Evolutionary conservation across 2,888 invertebrate genomes (phyloP).

Genomic region (Hypselothyrea guttata): DNA sequence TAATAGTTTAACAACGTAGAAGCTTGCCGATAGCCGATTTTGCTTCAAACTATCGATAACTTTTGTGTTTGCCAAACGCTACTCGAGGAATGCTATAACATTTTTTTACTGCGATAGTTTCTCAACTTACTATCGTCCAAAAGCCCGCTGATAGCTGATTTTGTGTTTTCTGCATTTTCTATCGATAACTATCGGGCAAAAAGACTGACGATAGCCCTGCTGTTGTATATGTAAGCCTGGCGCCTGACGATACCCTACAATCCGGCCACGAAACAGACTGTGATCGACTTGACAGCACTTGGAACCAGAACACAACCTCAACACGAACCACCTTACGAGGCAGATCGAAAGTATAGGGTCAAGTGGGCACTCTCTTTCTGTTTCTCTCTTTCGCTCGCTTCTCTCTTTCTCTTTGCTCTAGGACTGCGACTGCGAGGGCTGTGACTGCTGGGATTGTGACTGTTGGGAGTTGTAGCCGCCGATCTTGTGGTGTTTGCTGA

Average conservation of each 20-base stretch:
- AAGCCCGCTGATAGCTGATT: background rate
- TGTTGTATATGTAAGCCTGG: slow-evolving; percentile 8
- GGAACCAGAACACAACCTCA: background rate
- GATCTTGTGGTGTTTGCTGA: slow-evolving; percentile 79
- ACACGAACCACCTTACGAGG: slow-evolving; percentile 11
- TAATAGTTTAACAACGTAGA: no score
- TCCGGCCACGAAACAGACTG: slow-evolving; percentile 66
- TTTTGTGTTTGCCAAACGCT: no score
- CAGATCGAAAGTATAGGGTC: no score
- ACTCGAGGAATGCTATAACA: no score
- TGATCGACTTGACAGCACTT: slow-evolving; percentile 56
- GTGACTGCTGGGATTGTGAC: slow-evolving; percentile 30
- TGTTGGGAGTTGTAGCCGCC: slow-evolving; percentile 81
- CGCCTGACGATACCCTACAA: slow-evolving; percentile 16
- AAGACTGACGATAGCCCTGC: background rate
- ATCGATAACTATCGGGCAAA: background rate
- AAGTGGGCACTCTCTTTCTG: no score
- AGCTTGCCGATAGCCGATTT: no score
- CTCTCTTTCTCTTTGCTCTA: slow-evolving; percentile 19
- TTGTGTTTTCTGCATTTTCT: background rate
- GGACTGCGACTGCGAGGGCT: slow-evolving; percentile 60
- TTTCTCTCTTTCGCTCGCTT: no score
- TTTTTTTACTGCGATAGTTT: background rate
- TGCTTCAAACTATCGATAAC: no score
- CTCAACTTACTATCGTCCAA: background rate